Conservation (phyloP, 2,113 vertebrate genomes). For the Machaerirhynchus nigripectus region DNA sequence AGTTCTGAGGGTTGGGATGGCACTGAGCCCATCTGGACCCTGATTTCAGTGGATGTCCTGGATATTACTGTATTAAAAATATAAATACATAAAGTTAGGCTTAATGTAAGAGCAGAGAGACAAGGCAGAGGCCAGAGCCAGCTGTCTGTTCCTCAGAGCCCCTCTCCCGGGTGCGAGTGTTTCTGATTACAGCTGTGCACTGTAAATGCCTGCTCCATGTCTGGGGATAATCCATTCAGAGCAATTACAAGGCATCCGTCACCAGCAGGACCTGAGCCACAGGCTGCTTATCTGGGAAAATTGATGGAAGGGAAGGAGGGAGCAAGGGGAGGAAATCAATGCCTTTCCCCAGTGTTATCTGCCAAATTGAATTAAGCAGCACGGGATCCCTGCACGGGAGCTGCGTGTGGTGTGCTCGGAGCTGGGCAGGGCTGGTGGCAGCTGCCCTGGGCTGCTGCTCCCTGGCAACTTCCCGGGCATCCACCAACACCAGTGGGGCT, state of each 20-base stretch:
- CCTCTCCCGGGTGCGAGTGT: neutral
- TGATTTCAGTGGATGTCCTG: neutral
- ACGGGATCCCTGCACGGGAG: constrained; percentile 3
- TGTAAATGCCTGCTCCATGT: constrained; percentile 39
- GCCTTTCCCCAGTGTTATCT: constrained; percentile 29
- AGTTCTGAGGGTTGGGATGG: neutral
- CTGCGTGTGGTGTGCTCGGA: neutral
- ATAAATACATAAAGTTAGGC: neutral
- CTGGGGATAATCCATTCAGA: constrained; percentile 58
- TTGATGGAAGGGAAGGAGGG: constrained; percentile 23
- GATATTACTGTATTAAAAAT: neutral
- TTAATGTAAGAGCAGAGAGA: neutral
- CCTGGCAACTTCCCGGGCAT: neutral
- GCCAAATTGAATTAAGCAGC: constrained; percentile 33
- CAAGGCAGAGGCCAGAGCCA: constrained; percentile 10
- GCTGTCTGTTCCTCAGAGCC: neutral
- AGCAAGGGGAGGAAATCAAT: constrained; percentile 24
- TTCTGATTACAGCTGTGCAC: constrained; percentile 47
- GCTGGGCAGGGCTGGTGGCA: neutral
- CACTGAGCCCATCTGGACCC: neutral
- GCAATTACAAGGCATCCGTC: constrained; percentile 58
- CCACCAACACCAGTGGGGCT: rapidly evolving
- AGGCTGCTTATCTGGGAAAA: constrained; percentile 53
- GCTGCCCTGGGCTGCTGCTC: neutral
- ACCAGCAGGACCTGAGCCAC: constrained; percentile 59